Evolutionary conservation across 2,113 vertebrate genomes (phyloP), one percentile per base, ranked within the genome.

Genomic region (Myotis davidii): DNA sequence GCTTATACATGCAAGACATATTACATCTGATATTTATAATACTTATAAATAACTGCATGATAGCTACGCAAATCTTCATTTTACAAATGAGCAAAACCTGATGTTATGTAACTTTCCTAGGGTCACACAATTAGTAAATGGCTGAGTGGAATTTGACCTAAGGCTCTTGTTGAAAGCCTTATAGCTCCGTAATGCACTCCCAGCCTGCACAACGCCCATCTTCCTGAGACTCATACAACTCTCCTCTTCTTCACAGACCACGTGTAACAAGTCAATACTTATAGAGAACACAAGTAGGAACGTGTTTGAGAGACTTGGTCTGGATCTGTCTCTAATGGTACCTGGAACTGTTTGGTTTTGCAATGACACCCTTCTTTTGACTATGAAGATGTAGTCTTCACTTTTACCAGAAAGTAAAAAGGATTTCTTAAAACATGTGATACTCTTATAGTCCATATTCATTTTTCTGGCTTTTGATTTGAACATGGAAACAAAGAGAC

Each of bases 11-110:
- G 20, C 29, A 25, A 90, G 69, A 23, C 14, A 45, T 67, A 61
- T 83, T 87, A 56, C 2, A 76, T 79, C 21, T 85, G n/a, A 82
- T 82, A 67, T 79, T 95, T 79, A 59, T 72, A 76, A 94, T 32
- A 61, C 25, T 94, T 92, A 67, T 5, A 86, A 92, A 61, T 69
- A 77, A 81, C 21, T 85, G 3, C 5, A 52, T 61, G 16, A 18
- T 29, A 85, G 56, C 81, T 39, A 21, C 2, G 88, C 25, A 64
- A 25, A 29, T 27, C 16, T 87, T 21, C 45, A n/a, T 65, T 77
- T 85, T 65, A 67, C 23, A 86, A 72, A n/a, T 48, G 21, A 94
- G n/a, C 9, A 29, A 85, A 34, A 52, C 61, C 23, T 94, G n/a
- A 88, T 29, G 56, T 29, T 39, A 42, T 39, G 9, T 72, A 48